Conservation (phyloP, 2,797 vertebrate genomes). For the Anomalospiza imberbis region DNA sequence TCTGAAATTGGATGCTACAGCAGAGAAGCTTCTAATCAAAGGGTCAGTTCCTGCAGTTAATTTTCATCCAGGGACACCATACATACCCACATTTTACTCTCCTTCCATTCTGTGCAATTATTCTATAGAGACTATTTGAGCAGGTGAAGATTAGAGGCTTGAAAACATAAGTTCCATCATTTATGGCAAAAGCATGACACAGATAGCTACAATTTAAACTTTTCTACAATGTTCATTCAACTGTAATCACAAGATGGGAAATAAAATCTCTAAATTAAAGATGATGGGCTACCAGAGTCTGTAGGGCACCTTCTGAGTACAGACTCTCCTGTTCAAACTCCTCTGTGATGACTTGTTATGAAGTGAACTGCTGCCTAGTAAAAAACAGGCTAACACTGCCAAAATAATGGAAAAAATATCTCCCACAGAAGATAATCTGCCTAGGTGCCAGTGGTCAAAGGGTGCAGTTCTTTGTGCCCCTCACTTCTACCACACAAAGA, state of each 20-base stretch:
- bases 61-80: background rate
- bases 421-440: background rate
- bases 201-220: constrained; percentile 41
- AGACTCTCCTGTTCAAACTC: background rate
- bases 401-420: background rate
- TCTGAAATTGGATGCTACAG: background rate
- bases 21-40: constrained; percentile 13
- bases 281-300: constrained; percentile 28
- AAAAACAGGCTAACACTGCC: background rate
- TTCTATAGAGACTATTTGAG: background rate
- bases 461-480: background rate
- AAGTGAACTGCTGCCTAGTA: constrained; percentile 13
- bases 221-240: constrained; percentile 31
- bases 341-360: constrained; percentile 23
- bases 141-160: constrained; percentile 39
- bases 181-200: constrained; percentile 5
- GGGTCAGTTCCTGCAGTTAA: background rate
- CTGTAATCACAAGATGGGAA: constrained; percentile 48
- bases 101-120: background rate
- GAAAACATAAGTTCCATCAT: background rate
- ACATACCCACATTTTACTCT: background rate
- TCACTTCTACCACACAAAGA: background rate
- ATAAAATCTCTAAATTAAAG: constrained; percentile 55
- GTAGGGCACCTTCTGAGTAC: constrained; percentile 9
- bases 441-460: background rate